Conservation (phyloP, 2,797 vertebrate genomes). For the Pachyuromys duprasi region DNA sequence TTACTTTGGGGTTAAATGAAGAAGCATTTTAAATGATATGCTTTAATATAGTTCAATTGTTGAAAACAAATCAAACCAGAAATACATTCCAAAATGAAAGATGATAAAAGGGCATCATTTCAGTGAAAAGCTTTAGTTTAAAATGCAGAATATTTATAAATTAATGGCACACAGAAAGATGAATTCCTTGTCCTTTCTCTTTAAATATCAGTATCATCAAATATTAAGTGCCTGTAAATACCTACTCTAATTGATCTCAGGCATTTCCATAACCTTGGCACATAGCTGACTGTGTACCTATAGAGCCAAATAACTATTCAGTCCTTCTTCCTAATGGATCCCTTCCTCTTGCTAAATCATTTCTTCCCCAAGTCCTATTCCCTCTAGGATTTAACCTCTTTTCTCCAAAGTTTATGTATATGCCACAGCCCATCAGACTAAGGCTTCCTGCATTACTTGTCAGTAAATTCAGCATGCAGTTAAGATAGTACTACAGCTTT, state of each 20-base stretch:
- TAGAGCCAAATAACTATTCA: conserved; percentile 57
- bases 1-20: conserved; percentile 79
- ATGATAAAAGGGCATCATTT: conserved; percentile 64
- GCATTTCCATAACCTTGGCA: conserved; percentile 74
- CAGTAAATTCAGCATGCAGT: conserved; percentile 44
- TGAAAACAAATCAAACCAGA: conserved; percentile 76
- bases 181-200: conserved; percentile 73
- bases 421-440: conserved; percentile 44
- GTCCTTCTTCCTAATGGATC: conserved; percentile 53
- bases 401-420: conserved; percentile 36
- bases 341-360: conserved; percentile 60
- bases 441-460: conserved; percentile 37
- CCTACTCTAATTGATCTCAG: conserved; percentile 73
- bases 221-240: conserved; percentile 78
- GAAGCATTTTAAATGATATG: conserved; percentile 71
- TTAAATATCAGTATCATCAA: conserved; percentile 77
- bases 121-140: conserved; percentile 66
- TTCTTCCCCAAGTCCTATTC: conserved; percentile 54
- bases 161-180: conserved; percentile 62
- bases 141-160: conserved; percentile 73
- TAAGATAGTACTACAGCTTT: neutral
- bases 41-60: conserved; percentile 75
- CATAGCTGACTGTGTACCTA: conserved; percentile 58
- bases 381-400: conserved; percentile 59
- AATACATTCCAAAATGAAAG: conserved; percentile 63